phyloP scores from a whole-genome alignment of 2,888 invertebrate genomes.

The Drosophila anomelani region DNA sequence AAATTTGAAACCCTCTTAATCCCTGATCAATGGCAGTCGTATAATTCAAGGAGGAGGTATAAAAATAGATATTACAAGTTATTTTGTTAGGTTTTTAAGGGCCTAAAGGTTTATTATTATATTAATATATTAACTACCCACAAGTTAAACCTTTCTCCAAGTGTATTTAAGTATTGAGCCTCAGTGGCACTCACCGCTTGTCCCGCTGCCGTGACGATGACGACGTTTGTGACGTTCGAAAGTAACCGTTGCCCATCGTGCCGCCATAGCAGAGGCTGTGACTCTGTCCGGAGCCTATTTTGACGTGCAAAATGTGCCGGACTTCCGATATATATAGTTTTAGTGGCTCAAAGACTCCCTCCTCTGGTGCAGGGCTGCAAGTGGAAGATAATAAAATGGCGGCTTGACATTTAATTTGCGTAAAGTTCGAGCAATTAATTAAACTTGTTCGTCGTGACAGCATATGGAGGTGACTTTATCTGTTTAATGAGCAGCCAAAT shows the following conservation, averaged over 20 bases:
- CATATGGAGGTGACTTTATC: slow-evolving; percentile 31
- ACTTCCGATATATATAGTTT: slow-evolving; percentile 38
- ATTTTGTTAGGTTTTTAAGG: neutral
- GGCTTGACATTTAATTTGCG: slow-evolving; percentile 48
- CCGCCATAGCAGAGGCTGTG: slow-evolving; percentile 85
- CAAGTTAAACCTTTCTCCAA: neutral
- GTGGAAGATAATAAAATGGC: slow-evolving; percentile 46
- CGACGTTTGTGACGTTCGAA: slow-evolving; percentile 85
- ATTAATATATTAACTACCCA: neutral
- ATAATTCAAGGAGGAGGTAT: neutral
- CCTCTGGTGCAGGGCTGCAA: slow-evolving; percentile 46
- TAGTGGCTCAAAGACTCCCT: neutral
- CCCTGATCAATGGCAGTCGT: slow-evolving; percentile 2
- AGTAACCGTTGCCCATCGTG: slow-evolving; percentile 85
- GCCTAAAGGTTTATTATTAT: too few relatives aligned
- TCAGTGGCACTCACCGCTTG: slow-evolving; percentile 85
- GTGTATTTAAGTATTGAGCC: slow-evolving; percentile 1
- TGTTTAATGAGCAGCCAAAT: slow-evolving; percentile 51
- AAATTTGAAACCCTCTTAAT: slow-evolving; percentile 3
- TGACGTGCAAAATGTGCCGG: slow-evolving; percentile 82
- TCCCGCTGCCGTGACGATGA: slow-evolving; percentile 84
- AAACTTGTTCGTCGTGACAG: slow-evolving; percentile 25
- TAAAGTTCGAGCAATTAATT: slow-evolving; percentile 54
- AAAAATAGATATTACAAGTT: neutral
- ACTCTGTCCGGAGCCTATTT: slow-evolving; percentile 87